Conservation (phyloP, 2,888 invertebrate genomes). For the Orthosia gracilis region DNA sequence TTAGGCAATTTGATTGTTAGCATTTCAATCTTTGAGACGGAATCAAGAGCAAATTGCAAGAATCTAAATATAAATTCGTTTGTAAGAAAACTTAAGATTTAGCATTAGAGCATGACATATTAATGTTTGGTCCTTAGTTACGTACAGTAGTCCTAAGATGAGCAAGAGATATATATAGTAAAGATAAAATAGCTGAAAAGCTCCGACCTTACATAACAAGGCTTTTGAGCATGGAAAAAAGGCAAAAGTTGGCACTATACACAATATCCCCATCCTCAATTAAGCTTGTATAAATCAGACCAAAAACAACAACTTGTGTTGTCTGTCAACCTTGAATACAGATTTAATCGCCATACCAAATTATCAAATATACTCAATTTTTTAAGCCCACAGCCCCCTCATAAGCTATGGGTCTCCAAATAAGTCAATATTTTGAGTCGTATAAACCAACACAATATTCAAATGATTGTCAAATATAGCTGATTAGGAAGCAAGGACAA, state of each 20-base stretch:
- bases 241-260: background rate
- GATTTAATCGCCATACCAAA: background rate
- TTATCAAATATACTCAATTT: slow-evolving; percentile 8
- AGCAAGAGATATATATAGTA: no score
- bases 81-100: background rate
- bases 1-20: background rate
- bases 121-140: background rate
- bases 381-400: background rate
- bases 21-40: background rate
- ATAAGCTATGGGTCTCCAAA: slow-evolving; percentile 18
- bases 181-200: background rate
- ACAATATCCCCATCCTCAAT: background rate
- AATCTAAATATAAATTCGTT: background rate
- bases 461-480: slow-evolving; percentile 60
- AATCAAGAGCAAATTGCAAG: background rate
- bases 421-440: slow-evolving; percentile 14
- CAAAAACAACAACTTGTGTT: background rate
- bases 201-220: no score
- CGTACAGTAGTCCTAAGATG: background rate
- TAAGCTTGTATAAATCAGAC: background rate
- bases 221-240: background rate
- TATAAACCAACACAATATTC: slow-evolving; percentile 45
- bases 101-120: background rate
- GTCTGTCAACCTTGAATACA: slow-evolving; percentile 5
- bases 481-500: slow-evolving; percentile 65